These are phyloP conservation scores for Acrocera orbiculus DNA, from an alignment of 2,888 invertebrate genomes.

Conservation along the genomic window DNA sequence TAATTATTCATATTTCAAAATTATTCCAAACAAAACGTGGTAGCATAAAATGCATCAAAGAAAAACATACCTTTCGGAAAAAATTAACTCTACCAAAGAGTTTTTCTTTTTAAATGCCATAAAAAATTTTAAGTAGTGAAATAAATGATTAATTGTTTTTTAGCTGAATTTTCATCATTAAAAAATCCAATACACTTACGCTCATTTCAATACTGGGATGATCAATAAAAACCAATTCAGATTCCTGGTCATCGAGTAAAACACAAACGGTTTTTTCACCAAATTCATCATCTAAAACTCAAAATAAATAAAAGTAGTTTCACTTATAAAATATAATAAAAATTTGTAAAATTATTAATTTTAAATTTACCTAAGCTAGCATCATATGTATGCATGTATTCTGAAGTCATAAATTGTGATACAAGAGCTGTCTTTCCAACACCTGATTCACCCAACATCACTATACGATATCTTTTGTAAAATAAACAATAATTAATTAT, in stretches of 20 bases:
- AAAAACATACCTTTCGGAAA: too few species aligned
- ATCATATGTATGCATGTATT: conserved; percentile 90
- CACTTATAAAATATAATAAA: too few species aligned
- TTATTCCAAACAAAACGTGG: too few species aligned
- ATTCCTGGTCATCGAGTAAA: conserved; percentile 74
- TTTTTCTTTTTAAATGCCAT: too few species aligned
- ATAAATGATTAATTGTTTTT: too few species aligned
- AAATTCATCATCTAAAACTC: conserved; percentile 74
- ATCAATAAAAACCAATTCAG: conserved; percentile 78
- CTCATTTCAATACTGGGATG: conserved; percentile 81
- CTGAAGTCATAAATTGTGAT: conserved; percentile 87
- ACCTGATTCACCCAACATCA: conserved; percentile 65
- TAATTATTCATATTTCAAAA: too few species aligned
- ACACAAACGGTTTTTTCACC: conserved; percentile 83
- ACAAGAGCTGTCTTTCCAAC: conserved; percentile 84
- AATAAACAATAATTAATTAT: too few species aligned
- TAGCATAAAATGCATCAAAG: too few species aligned
- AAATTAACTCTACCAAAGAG: too few species aligned
- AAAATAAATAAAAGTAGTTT: conserved; percentile 24
- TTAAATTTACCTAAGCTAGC: conserved; percentile 73
- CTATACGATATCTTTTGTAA: conserved; percentile 60
- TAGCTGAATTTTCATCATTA: too few species aligned
- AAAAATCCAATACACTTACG: conserved; percentile 53
- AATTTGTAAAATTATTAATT: too few species aligned
- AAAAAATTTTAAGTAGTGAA: too few species aligned